Base-by-base conservation (phyloP, 2,888 invertebrate species). In the Hoplodrina blanda region DNA sequence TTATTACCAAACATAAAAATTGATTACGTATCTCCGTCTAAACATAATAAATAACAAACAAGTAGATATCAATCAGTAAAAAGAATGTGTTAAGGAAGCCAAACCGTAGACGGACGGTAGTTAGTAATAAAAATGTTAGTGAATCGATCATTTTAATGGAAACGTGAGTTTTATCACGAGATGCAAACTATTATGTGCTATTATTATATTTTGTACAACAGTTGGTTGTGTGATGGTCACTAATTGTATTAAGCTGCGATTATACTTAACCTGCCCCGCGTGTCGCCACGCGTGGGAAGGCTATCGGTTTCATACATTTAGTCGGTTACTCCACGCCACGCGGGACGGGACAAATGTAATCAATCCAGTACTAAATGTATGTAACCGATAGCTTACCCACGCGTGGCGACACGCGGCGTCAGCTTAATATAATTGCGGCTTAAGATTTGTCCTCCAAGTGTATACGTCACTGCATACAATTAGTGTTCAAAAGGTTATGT, bases 161-260 rank as follows among this genome's bases (percentile, higher is more conserved):
- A 81, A 83, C 81, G 83, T 81, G 81, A 83, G 64, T 30, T 71
- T 73, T 65, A 74, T 71, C 83, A 81, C 83, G 81, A 81, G 74
- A 72, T 71, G 11, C 62, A 53, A 46, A 76, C 59, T 68, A 71
- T 71, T 62, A 70, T 77, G 30, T 46, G 33, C 13, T 15, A 76
- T 69, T 59, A 46, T 25, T 75, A 66, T 72, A 55, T 49, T 73
- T 49, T 73, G 49, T 69, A 73, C 49, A 44, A n/a, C 44, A 8
- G 50, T 60, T 46, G 37, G 55, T 64, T 73, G 52, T 64, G 13
- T 53, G 69, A 63, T 62, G 56, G 69, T 63, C 63, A 59, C 49
- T 68, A 65, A 72, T 81, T 81, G 61, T 68, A 15, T n/a, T n/a
- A n/a, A n/a, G n/a, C n/a, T n/a, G n/a, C n/a, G n/a, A n/a, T n/a